These are phyloP conservation scores for Bubalus kerabau DNA, from an alignment of 2,113 vertebrate species.

Conservation along the genomic window DNA sequence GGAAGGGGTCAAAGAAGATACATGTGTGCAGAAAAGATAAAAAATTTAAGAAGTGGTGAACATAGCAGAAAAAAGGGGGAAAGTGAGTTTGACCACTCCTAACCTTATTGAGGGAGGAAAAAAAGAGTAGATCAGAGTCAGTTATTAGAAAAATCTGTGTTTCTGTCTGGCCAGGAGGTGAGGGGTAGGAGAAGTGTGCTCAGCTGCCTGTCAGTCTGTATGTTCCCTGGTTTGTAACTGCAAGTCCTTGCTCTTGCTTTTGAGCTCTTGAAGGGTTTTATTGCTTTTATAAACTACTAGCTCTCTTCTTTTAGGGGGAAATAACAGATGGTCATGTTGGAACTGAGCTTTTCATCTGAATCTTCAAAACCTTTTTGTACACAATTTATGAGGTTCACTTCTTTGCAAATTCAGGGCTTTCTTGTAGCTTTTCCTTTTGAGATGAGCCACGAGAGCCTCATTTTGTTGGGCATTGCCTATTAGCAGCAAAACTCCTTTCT, in stretches of 20 bases:
- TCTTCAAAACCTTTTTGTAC: constrained; percentile 74
- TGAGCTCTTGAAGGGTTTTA: constrained; percentile 53
- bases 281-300: constrained; percentile 64
- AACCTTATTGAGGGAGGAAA: not conserved
- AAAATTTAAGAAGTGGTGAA: not conserved
- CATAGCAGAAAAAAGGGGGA: not conserved
- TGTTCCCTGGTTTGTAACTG: constrained; percentile 28
- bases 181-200: not conserved
- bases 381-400: constrained; percentile 68
- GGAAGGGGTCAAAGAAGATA: not conserved
- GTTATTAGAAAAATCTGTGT: not conserved
- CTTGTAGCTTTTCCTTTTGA: constrained; percentile 64
- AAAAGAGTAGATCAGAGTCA: not conserved
- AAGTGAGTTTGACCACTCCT: not conserved
- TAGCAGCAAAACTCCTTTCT: constrained; percentile 66
- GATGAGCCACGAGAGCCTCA: constrained; percentile 67
- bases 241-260: constrained; percentile 47
- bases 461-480: constrained; percentile 62
- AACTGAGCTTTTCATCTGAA: constrained; percentile 72
- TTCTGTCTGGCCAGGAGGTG: not conserved
- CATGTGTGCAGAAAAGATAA: not conserved
- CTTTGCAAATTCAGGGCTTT: constrained; percentile 71
- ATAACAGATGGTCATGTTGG: constrained; percentile 71
- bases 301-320: constrained; percentile 60
- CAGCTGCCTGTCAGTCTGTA: not conserved